These are phyloP conservation scores for Phataginus tetradactyla DNA, from an alignment of 2,797 vertebrate genomes.

Conservation along the genomic window DNA sequence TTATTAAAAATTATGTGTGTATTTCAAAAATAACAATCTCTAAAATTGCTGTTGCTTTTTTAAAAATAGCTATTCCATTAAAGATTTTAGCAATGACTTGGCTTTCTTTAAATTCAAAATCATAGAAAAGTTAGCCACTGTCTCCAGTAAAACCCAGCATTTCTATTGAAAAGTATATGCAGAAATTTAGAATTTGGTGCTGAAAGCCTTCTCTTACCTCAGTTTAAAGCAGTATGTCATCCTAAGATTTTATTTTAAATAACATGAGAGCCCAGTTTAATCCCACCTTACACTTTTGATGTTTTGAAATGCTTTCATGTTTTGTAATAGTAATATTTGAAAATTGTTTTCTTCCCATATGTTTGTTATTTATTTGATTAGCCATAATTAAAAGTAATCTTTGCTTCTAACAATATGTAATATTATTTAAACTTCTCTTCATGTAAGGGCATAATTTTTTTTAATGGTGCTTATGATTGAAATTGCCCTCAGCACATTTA, in stretches of 20 bases:
- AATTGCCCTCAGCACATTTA: neutral
- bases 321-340: slow-evolving; percentile 29
- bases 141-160: neutral
- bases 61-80: slow-evolving; percentile 21
- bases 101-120: slow-evolving; percentile 37
- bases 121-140: neutral
- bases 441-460: neutral
- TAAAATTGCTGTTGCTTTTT: neutral
- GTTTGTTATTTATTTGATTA: slow-evolving; percentile 34
- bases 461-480: neutral
- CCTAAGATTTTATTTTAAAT: slow-evolving; percentile 49
- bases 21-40: neutral
- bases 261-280: neutral
- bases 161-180: neutral
- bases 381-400: slow-evolving; percentile 10
- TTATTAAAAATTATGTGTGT: neutral
- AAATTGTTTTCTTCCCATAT: slow-evolving; percentile 40
- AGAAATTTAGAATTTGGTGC: neutral
- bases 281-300: neutral
- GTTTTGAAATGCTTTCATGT: neutral
- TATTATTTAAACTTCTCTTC: neutral
- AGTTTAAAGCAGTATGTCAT: neutral
- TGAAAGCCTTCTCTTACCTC: neutral
- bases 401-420: slow-evolving; percentile 6
- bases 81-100: slow-evolving; percentile 8